Conservation (phyloP, 1,140 invertebrate species). For the Adoxophyes honmai region DNA sequence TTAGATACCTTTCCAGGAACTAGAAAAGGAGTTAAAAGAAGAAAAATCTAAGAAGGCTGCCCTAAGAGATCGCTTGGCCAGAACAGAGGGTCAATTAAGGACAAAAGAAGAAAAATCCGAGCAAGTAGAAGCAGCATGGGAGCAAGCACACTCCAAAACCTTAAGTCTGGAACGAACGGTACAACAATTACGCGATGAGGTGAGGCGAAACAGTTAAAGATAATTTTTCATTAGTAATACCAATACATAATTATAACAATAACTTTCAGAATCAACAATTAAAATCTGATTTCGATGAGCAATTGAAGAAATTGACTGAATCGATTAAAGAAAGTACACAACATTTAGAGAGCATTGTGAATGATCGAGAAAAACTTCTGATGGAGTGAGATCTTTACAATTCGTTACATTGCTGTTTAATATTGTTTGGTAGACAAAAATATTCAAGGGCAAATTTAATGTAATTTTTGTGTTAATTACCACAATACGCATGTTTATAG, state of each 20-base stretch:
- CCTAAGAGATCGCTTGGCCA: slow-evolving; percentile 33
- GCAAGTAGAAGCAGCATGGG: slow-evolving; percentile 45
- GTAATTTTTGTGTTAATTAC: background rate
- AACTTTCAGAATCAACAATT: slow-evolving; percentile 49
- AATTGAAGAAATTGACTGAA: slow-evolving; percentile 52
- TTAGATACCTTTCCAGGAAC: slow-evolving; percentile 29
- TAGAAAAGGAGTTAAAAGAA: slow-evolving; percentile 55
- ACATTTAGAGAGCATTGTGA: slow-evolving; percentile 56
- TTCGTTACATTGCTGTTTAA: too few relatives aligned
- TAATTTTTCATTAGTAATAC: background rate
- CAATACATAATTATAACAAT: slow-evolving; percentile 15
- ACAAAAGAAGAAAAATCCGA: slow-evolving; percentile 34
- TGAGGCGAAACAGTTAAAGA: slow-evolving; percentile 19
- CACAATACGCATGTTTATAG: slow-evolving; percentile 22
- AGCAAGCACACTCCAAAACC: slow-evolving; percentile 37
- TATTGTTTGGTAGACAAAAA: background rate
- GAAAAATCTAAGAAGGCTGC: slow-evolving; percentile 39
- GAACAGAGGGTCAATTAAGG: slow-evolving; percentile 48
- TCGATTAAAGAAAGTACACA: slow-evolving; percentile 49
- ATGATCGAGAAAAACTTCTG: slow-evolving; percentile 52
- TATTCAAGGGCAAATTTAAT: background rate
- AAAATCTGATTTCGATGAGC: slow-evolving; percentile 48
- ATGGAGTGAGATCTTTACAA: slow-evolving; percentile 42
- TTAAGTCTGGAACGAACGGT: slow-evolving; percentile 42
- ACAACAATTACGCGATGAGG: slow-evolving; percentile 50